Evolutionary conservation across 2,888 invertebrate species (phyloP).

Genomic region (Spatulosminthurus flaviceps): DNA sequence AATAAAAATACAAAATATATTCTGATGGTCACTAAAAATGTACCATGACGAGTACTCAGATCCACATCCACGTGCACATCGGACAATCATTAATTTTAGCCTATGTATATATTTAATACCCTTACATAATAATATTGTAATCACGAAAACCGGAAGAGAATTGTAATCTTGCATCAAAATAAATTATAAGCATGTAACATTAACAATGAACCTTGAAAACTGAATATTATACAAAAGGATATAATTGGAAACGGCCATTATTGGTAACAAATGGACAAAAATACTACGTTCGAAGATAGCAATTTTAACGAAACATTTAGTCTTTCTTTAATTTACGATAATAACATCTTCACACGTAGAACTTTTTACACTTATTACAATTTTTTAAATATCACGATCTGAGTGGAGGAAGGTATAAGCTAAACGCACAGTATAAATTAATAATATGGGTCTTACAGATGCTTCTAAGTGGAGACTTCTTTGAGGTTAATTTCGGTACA

Average conservation of each 20-base stretch:
- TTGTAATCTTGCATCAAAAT: neutral
- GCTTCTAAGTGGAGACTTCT: neutral
- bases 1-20: constrained; percentile 4
- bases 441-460: neutral
- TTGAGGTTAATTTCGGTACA: neutral
- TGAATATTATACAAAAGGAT: neutral
- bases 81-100: neutral
- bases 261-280: neutral
- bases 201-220: neutral
- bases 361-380: neutral
- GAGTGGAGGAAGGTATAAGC: constrained; percentile 28
- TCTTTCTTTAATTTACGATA: too few species aligned
- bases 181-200: neutral
- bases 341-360: constrained; percentile 3
- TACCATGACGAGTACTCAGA: constrained; percentile 8
- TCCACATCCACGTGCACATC: neutral
- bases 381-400: constrained; percentile 31
- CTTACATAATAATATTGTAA: neutral
- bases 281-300: neutral
- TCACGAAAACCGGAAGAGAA: neutral
- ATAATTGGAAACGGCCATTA: neutral
- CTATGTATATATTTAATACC: neutral
- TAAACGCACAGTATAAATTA: constrained; percentile 6
- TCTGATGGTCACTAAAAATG: constrained; percentile 11
- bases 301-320: neutral